Evolutionary conservation across 2,113 vertebrate genomes (phyloP), one percentile per base, ranked within the genome.

Genomic region (Halcyon senegalensis): DNA sequence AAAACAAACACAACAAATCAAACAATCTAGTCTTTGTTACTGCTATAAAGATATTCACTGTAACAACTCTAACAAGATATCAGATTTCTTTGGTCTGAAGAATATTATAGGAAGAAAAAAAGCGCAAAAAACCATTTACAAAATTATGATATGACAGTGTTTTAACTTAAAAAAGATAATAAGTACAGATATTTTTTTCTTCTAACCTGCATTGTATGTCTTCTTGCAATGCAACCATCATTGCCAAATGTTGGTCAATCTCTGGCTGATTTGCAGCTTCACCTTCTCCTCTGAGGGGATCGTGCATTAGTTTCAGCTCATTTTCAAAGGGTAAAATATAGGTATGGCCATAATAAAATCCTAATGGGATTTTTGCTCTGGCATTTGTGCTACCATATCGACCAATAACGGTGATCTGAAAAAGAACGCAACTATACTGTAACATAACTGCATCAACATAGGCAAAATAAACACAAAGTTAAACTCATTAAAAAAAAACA

Each of bases 351-450:
- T 99, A 99, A 96, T 99, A 99, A 98, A 99, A 99, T 25, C 99
- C 99, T 85, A 99, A 91, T 1, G 99, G 99, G 81, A 99, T 99
- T 98, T 99, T 99, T 53, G 99, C 99, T 93, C 99, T 98, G 16
- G 99, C 99, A 84, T 99, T 99, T 96, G 99, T 99, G 97, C 99
- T 99, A 92, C 99, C 99, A 1, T 99, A 99, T 60, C 99, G 99
- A 53, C 99, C 99, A 88, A 99, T 99, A 74, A 99, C 99, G 53
- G 99, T 99, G 94, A 99, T 99, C 99, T 99, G 84, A 96, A 97
- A 97, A 62, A 85, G 59, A 94, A 77, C 0, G 13, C 44, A 56
- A 74, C 12, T 27, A 12, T 19, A 74, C 5, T 96, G 18, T 70
- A 84, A 94, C 8, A 77, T 18, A 77, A 72, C 7, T 46, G 30